Conservation (phyloP, 2,113 vertebrate genomes). For the Empidonax alnorum region DNA sequence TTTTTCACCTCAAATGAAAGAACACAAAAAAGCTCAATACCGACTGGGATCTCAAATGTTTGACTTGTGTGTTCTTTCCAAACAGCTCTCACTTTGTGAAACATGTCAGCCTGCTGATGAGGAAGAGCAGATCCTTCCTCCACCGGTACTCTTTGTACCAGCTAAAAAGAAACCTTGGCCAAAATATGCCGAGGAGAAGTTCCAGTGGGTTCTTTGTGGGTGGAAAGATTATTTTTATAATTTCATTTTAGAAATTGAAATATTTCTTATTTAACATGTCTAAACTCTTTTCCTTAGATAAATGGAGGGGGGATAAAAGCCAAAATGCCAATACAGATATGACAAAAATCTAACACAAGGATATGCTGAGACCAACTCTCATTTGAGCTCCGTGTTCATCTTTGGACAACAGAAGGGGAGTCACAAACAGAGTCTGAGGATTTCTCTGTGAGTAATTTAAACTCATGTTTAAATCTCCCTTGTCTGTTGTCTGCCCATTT, state of each 20-base stretch:
- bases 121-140: neutral
- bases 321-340: neutral
- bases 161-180: neutral
- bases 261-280: neutral
- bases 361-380: neutral
- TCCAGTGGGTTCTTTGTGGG: neutral
- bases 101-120: neutral
- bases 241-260: neutral
- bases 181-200: neutral
- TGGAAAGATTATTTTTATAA: neutral
- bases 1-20: neutral
- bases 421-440: neutral
- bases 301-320: rapidly evolving
- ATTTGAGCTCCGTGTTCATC: neutral
- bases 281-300: neutral
- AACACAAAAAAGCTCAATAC: neutral
- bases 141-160: neutral
- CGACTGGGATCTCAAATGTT: neutral
- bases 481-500: neutral
- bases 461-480: neutral
- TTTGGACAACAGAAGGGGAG: neutral
- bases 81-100: neutral
- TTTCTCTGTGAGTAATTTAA: neutral
- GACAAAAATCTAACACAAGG: neutral
- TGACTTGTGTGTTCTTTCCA: neutral